Base-by-base conservation (phyloP, 1,140 invertebrate species). In the Drosophila tristis region DNA sequence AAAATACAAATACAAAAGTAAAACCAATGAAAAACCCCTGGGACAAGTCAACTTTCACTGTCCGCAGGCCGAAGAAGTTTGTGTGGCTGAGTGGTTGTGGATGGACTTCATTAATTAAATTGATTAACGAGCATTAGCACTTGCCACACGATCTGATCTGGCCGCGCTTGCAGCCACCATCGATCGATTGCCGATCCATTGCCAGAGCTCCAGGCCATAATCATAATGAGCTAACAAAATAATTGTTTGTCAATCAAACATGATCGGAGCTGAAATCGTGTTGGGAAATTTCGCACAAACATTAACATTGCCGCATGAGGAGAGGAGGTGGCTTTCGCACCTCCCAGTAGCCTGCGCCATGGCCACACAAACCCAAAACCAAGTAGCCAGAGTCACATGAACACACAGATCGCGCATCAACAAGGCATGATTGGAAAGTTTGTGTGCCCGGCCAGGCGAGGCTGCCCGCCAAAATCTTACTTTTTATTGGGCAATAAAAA, bases 341-440 rank as follows among this genome's bases (percentile, higher is more conserved):
- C 65, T 45, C 26, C 44, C 58, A 64, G 44, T 49, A 39, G 60
- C 23, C 20, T 20, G 20, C 20, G 20, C 20, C 20, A 20, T 2
- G 20, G 20, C 20, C 20, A 1, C 20, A 2, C 20, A 20, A 20
- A 20, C 20, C 20, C 20, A 20, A 16, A 20, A 20, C 20, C 20
- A 20, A 35, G 29, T 45, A 54, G 65, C 62, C 53, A 68, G 31
- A 35, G 31, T 67, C 62, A 48, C 35, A 20, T 20, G 20, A 20
- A 20, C 20, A 20, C 20, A 20, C 20, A 20, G 20, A 20, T 20
- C 20, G 20, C 1, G 1, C 20, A 20, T 20, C 20, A 20, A 49
- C 66, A 64, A 54, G 51, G 56, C 66, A 47, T 50, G 74, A 86
- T 78, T 81, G 75, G 81, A 87, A 86, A 86, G 82, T 86, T 65